Percentiles rank a stretch among this genome's conserved stretches.
Evolutionary conservation across 2,113 vertebrate species (phyloP).

Genomic region (Aythya baeri): DNA sequence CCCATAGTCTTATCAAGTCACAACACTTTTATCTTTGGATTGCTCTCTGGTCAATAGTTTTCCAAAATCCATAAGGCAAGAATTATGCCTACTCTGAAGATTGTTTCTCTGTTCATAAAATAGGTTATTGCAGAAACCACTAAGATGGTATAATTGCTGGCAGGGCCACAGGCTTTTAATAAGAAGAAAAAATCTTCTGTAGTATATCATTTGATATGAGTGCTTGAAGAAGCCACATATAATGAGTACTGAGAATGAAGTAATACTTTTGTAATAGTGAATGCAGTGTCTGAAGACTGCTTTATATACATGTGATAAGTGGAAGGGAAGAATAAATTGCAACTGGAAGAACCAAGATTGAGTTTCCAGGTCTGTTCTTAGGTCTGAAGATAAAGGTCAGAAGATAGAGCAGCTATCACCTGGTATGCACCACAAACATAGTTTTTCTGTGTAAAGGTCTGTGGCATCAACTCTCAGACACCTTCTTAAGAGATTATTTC

Average conservation of each 20-base stretch:
- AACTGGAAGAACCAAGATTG: not conserved
- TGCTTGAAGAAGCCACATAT: not conserved
- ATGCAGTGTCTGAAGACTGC: not conserved
- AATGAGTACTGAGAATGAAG: not conserved
- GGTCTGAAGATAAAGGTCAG: conserved; percentile 52
- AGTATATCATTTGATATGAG: not conserved
- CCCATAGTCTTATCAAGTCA: not conserved
- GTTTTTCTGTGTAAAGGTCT: conserved; percentile 54
- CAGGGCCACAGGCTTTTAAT: not conserved
- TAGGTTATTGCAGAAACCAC: not conserved
- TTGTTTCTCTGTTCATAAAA: not conserved
- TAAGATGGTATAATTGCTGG: not conserved
- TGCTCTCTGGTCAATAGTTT: not conserved
- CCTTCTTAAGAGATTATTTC: conserved; percentile 25
- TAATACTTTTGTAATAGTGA: not conserved
- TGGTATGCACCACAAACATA: not conserved
- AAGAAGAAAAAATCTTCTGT: not conserved
- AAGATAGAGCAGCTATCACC: conserved; percentile 30
- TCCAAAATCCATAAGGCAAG: not conserved
- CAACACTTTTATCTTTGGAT: not conserved
- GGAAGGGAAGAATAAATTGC: not conserved
- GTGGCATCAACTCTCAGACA: not conserved
- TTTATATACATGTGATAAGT: not conserved
- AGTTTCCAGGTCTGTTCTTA: conserved; percentile 10
- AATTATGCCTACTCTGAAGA: not conserved